Evolutionary conservation across 2,888 invertebrate species (phyloP).

Genomic region (Himalopsyche tibetana): DNA sequence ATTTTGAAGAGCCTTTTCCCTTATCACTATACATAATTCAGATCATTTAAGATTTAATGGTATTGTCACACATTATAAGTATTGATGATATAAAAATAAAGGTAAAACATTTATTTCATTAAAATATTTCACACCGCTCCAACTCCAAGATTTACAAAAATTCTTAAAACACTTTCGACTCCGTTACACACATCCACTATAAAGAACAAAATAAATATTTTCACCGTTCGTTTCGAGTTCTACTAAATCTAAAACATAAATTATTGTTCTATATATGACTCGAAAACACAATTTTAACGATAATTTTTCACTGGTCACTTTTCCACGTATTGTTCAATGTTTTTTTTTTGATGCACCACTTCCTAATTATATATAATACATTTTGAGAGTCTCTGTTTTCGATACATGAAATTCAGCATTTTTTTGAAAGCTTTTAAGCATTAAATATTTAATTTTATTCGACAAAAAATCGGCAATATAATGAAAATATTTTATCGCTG

Average conservation of each 20-base stretch:
- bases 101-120: conserved; percentile 63
- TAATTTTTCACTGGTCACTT: conserved; percentile 40
- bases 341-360: conserved; percentile 13
- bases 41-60: conserved; percentile 46
- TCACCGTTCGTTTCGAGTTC: not conserved
- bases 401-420: too few relatives aligned
- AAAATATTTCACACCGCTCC: conserved; percentile 50
- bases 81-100: conserved; percentile 65
- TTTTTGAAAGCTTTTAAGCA: too few relatives aligned
- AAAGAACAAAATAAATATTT: conserved; percentile 41
- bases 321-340: conserved; percentile 6
- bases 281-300: conserved; percentile 39
- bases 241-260: conserved; percentile 24
- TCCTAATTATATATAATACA: not conserved
- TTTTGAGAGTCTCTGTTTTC: too few relatives aligned
- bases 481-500: too few relatives aligned
- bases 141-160: not conserved
- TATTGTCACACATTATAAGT: conserved; percentile 65
- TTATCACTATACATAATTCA: conserved; percentile 6
- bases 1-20: conserved; percentile 35
- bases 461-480: too few relatives aligned
- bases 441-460: too few relatives aligned
- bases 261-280: conserved; percentile 33
- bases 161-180: conserved; percentile 11
- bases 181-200: conserved; percentile 4